Evolutionary conservation across 2,888 invertebrate genomes (phyloP), one percentile per base, ranked within the genome.

Genomic region (Phortica magna): DNA sequence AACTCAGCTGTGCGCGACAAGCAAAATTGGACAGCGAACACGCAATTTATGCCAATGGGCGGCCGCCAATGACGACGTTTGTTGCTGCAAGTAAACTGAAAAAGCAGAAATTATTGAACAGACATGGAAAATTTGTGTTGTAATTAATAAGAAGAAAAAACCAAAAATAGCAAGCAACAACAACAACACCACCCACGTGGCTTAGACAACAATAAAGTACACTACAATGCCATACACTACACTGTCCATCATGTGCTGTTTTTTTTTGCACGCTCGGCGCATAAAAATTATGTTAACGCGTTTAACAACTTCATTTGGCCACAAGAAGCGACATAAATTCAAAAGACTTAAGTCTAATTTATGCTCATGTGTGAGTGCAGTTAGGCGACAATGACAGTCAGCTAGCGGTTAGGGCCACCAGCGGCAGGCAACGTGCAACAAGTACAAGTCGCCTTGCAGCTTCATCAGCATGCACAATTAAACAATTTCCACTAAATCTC

Each of bases 251-350:
- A 59, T 59, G 17, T 19, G 17, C 17, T 19, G 17, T 64, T 64
- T 31, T 22, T 31, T 64, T 22, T 31, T 77, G 82, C 22, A 68
- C 39, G 57, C 55, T 14, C 61, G 43, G 7, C 7, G 78, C 80
- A 79, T 76, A 78, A 83, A 83, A 85, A 91, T 91, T 87, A 90
- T 90, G 90, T 91, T 91, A 89, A 84, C 87, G 85, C 82, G 83
- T 89, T 90, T 90, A 91, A 91, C 91, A 91, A 91, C 91, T 91
- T 91, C 91, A 91, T 91, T 90, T 85, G 85, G 85, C 83, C 79
- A 88, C 57, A 42, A 31, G 41, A 22, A 61, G 12, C 67, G 31
- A 57, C 90, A 90, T 89, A 89, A 89, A 89, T 89, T 89, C 89
- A 85, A 90, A 87, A 88, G 85, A 90, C 84, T 87, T 88, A 89